Base-by-base conservation (phyloP, 2,797 vertebrate species). In the Sylvilagus floridanus region DNA sequence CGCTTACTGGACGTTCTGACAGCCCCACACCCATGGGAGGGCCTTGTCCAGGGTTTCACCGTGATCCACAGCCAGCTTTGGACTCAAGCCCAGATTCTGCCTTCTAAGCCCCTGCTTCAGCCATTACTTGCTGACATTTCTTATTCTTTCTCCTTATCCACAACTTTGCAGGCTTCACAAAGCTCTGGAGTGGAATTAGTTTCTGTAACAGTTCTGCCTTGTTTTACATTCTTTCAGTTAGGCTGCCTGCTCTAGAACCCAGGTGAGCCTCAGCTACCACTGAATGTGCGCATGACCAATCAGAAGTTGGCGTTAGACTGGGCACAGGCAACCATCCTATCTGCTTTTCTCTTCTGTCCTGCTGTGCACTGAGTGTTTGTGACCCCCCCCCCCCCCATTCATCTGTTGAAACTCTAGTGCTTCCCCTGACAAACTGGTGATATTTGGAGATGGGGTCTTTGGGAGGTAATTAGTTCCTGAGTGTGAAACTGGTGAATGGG, bases 131-230 rank as follows among this genome's bases (percentile, higher is more conserved):
- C 83, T 85, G 94, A 93, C 69, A 22, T 76, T 82, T 73, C 92
- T 72, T 84, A 42, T 94, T 94, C 77, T 94, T 96, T 95, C 92
- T 92, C 35, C 78, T 93, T 69, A 93, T 35, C 78, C 75, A 84
- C 69, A 76, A 42, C 79, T 85, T 57, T 85, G 13, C 60, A 90
- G 92, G 77, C 26, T 54, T 79, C 26, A 22, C n/a, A 21, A 75
- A 47, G 57, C 65, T 71, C 24, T 7, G 54, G 30, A 91, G 71
- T 77, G 54, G 88, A 93, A 92, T 90, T 84, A 83, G 94, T 87
- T 91, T 89, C 47, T 37, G 2, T 32, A 30, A 42, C 77, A 50
- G 13, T 71, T 77, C n/a, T 69, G 62, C 24, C 90, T 91, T 95
- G 28, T 17, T 60, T 76, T 47, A 81, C 28, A 76, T 69, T 66